Evolutionary conservation across 2,797 vertebrate species (phyloP).

Genomic region (Pseudotriccus pelzelni): DNA sequence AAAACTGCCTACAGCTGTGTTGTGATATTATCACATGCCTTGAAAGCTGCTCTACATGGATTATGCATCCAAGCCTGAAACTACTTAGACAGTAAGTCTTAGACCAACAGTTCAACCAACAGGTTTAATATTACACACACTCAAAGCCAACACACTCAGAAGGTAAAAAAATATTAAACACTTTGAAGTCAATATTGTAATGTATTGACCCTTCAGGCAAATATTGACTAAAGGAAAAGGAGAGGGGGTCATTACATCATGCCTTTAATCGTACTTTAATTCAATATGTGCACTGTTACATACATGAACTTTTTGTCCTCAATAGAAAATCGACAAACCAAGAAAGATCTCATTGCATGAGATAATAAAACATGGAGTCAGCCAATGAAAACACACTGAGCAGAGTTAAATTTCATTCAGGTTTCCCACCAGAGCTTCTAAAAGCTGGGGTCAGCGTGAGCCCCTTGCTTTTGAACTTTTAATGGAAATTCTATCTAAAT

Average conservation of each 20-base stretch:
- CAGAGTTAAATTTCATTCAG: constrained; percentile 68
- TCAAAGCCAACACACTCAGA: constrained; percentile 62
- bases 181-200: constrained; percentile 76
- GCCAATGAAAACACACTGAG: constrained; percentile 76
- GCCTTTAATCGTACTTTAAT: constrained; percentile 67
- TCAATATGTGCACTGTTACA: constrained; percentile 70
- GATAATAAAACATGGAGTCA: constrained; percentile 73
- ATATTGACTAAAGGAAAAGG: constrained; percentile 78
- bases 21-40: constrained; percentile 49
- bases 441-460: constrained; percentile 57
- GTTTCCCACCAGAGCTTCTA: constrained; percentile 76
- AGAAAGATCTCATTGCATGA: constrained; percentile 78
- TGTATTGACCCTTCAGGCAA: constrained; percentile 64
- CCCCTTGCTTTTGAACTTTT: constrained; percentile 67
- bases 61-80: constrained; percentile 42
- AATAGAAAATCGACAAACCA: constrained; percentile 77
- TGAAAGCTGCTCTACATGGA: constrained; percentile 40
- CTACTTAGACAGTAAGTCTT: constrained; percentile 56
- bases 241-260: constrained; percentile 73
- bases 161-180: constrained; percentile 64
- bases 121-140: constrained; percentile 56
- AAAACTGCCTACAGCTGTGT: constrained; percentile 46
- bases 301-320: constrained; percentile 79
- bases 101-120: constrained; percentile 60
- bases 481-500: constrained; percentile 78